These are phyloP conservation scores for Drosophila chauvacae DNA, from an alignment of 1,140 invertebrate species.

Conservation along the genomic window DNA sequence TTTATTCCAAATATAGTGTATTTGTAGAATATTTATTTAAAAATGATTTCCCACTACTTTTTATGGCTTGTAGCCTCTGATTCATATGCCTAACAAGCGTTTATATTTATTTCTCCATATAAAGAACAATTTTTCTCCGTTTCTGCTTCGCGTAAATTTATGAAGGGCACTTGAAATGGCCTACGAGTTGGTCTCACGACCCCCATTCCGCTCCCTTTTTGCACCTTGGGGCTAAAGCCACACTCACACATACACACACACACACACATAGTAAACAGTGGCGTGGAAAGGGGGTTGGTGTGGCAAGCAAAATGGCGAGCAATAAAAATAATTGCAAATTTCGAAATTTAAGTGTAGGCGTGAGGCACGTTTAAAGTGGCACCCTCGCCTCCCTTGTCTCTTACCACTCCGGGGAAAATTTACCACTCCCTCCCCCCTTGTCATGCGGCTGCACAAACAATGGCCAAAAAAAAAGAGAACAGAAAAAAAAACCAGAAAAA, in stretches of 20 bases:
- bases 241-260: neutral
- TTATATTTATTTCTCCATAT: conserved; percentile 63
- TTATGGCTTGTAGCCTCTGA: conserved; percentile 16
- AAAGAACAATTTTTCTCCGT: conserved; percentile 29
- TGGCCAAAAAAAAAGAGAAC: conserved; percentile 46
- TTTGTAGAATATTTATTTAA: neutral
- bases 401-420: neutral
- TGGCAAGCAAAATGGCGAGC: conserved; percentile 68
- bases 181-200: conserved; percentile 24
- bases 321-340: conserved; percentile 83
- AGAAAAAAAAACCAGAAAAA: conserved; percentile 25
- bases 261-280: conserved; percentile 23
- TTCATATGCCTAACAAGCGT: conserved; percentile 58
- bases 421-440: neutral
- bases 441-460: conserved; percentile 58
- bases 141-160: conserved; percentile 60
- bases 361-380: conserved; percentile 67
- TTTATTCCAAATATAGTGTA: neutral
- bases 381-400: neutral
- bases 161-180: conserved; percentile 62
- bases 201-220: conserved; percentile 8
- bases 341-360: conserved; percentile 80
- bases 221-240: conserved; percentile 19
- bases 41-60: neutral
- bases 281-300: neutral